Percentiles rank a stretch among this genome's conserved stretches.
phyloP scores from a whole-genome alignment of 30 jellyfish, hydroid and myxozoan genomes.

The Chironex yamaguchii region DNA sequence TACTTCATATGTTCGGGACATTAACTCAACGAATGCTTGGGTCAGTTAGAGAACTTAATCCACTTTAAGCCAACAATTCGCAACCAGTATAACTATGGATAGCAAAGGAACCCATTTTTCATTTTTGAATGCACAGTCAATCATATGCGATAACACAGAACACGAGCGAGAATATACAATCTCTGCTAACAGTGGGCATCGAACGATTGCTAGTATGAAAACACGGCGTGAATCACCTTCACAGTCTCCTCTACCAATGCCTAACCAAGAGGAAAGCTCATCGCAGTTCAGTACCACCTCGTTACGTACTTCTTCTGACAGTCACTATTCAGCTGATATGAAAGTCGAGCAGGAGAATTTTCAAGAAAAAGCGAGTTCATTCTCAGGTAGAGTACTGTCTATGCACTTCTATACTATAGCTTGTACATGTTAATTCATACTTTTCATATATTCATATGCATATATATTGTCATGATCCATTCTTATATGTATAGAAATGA shows the following conservation, averaged over 20 bases:
- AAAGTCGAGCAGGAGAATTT: neutral
- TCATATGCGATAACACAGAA: neutral
- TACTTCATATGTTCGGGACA: neutral
- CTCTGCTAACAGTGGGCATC: neutral
- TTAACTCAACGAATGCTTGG: neutral
- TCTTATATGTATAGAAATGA: too few species aligned
- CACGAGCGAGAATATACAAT: neutral
- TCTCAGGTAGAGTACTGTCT: neutral
- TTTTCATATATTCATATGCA: too few species aligned
- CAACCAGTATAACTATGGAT: neutral
- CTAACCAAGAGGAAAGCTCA: neutral
- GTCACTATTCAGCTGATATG: neutral
- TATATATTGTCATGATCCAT: too few species aligned
- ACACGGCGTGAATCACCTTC: neutral
- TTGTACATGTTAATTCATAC: too few species aligned
- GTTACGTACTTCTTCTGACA: neutral
- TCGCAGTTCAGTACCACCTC: neutral
- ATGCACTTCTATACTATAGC: too few species aligned
- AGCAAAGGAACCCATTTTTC: neutral
- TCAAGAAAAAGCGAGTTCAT: neutral
- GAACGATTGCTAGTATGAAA: neutral
- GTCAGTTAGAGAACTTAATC: neutral
- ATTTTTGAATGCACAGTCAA: neutral
- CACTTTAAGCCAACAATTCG: conserved; percentile 1
- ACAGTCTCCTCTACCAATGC: neutral